Conservation (phyloP, 2,888 invertebrate genomes). For the Mythimna loreyi region DNA sequence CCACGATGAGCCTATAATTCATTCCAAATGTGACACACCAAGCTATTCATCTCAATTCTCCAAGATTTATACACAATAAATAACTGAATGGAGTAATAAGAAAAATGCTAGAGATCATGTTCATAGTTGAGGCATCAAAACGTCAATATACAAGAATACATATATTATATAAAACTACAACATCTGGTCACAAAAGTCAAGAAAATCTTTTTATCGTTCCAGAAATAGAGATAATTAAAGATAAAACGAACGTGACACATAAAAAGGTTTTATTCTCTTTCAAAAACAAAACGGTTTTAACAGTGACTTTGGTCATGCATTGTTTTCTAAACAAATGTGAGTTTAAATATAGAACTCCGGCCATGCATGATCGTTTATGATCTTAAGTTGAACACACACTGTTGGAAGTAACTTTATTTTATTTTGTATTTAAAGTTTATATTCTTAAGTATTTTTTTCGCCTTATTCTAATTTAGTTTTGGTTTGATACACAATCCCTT, state of each 20-base stretch:
- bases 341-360: slow-evolving; percentile 68
- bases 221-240: slow-evolving; percentile 65
- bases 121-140: slow-evolving; percentile 7
- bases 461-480: not conserved
- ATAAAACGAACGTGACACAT: slow-evolving; percentile 62
- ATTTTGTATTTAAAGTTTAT: slow-evolving; percentile 14
- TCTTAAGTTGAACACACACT: slow-evolving; percentile 26
- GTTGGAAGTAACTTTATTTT: slow-evolving; percentile 26
- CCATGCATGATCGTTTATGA: slow-evolving; percentile 59
- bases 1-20: slow-evolving; percentile 49
- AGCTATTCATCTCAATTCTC: slow-evolving; percentile 57
- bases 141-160: not conserved
- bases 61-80: slow-evolving; percentile 58
- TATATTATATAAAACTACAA: not conserved
- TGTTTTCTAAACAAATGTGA: slow-evolving; percentile 83
- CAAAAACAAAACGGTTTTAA: slow-evolving; percentile 62
- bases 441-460: not conserved
- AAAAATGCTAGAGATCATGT: slow-evolving; percentile 31
- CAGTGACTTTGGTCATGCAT: slow-evolving; percentile 80
- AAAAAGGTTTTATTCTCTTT: slow-evolving; percentile 56
- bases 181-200: slow-evolving; percentile 41
- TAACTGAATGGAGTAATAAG: slow-evolving; percentile 45
- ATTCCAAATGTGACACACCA: slow-evolving; percentile 57
- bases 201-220: slow-evolving; percentile 47
- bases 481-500: not conserved